Base-by-base conservation (phyloP, 2,113 vertebrate genomes). In the Tenrec ecaudatus region DNA sequence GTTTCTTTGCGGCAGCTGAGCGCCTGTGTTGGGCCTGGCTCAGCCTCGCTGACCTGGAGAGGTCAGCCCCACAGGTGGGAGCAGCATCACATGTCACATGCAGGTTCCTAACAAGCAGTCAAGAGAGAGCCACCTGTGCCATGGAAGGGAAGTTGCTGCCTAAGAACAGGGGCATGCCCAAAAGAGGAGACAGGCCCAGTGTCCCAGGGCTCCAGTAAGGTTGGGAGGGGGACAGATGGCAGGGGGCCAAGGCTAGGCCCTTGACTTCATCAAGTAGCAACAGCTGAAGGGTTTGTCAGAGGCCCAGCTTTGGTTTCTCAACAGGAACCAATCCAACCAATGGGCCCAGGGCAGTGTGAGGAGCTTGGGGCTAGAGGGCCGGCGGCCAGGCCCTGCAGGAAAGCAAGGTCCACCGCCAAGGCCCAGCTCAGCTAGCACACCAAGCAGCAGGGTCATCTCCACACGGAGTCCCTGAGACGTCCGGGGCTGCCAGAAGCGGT, bases 81-180 rank as follows among this genome's bases (percentile, higher is more conserved):
- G n/a, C n/a, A n/a, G n/a, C n/a, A n/a, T n/a, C n/a, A n/a, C n/a
- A n/a, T n/a, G n/a, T n/a, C n/a, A n/a, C n/a, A n/a, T n/a, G n/a
- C n/a, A n/a, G n/a, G 66, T 88, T 77, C 29, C 66, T 68, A 86
- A 64, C 53, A 94, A 91, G 88, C 88, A 93, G 22, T 1, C 3
- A n/a, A 92, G 75, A 88, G n/a, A n/a, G n/a, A n/a, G 81, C 53
- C n/a, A n/a, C 58, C 76, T 82, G 86, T 29, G 36, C 75, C 86
- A 53, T 10, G 20, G 43, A 57, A 27, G 62, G 60, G 43, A 40
- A 89, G 90, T 86, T 95, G 81, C 89, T 75, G 47, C 89, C 88
- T 25, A 1, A 4, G 23, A 91, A 47, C 1, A 79, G 23, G 17
- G 23, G 38, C 14, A 71, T 47, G 31, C 79, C 66, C 2, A 64